Evolutionary conservation across 2,888 invertebrate genomes (phyloP).

Genomic region (Artemia sinica): DNA sequence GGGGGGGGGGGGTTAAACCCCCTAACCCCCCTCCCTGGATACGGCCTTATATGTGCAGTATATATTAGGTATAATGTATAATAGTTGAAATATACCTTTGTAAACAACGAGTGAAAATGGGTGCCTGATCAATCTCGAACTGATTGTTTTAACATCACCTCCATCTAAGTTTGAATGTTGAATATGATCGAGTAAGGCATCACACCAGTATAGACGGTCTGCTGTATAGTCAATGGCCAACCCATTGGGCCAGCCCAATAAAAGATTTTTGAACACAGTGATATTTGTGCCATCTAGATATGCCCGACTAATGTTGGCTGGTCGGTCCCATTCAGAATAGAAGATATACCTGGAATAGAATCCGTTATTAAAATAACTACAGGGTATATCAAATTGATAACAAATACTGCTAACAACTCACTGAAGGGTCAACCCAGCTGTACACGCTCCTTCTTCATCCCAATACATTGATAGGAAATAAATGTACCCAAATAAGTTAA

Average conservation of each 20-base stretch:
- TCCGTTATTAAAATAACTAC: not conserved
- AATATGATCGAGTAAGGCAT: constrained; percentile 84
- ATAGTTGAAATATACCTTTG: constrained; percentile 31
- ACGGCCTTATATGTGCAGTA: no score
- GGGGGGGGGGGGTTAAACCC: constrained; percentile 48
- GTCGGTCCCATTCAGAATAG: constrained; percentile 90
- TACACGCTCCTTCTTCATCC: no score
- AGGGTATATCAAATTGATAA: no score
- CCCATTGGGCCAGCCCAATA: constrained; percentile 94
- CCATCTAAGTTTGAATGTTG: constrained; percentile 84
- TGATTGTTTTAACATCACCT: constrained; percentile 70
- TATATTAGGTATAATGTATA: not conserved
- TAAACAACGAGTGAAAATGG: constrained; percentile 83
- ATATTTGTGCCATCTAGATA: constrained; percentile 73
- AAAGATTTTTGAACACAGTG: constrained; percentile 69
- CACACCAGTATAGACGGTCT: constrained; percentile 90
- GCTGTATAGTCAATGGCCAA: constrained; percentile 74
- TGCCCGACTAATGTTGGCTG: constrained; percentile 86
- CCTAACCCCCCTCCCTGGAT: no score
- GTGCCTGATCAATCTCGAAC: constrained; percentile 64
- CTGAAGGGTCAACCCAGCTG: no score
- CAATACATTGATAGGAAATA: no score
- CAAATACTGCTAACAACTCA: no score
- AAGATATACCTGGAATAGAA: constrained; percentile 47
- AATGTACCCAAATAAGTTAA: no score